These are phyloP conservation scores for Chamaetylas fuelleborni DNA, from an alignment of 2,113 vertebrate genomes.

Conservation along the genomic window DNA sequence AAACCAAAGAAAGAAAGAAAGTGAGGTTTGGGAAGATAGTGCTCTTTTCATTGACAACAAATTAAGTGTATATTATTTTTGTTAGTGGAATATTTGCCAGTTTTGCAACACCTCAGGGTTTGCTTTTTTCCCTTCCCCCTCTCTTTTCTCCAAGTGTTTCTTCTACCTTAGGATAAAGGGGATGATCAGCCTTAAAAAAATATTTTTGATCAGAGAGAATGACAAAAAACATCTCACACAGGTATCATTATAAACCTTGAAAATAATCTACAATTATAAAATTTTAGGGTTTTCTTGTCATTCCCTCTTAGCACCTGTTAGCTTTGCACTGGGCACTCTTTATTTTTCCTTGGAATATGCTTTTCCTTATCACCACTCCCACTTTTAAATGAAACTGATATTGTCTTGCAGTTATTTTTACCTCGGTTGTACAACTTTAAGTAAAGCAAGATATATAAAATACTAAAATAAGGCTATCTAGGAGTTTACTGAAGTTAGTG, in stretches of 20 bases:
- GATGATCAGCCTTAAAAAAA: not conserved
- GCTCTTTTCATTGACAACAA: not conserved
- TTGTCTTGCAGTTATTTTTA: not conserved
- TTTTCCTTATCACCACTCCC: not conserved
- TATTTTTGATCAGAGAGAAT: not conserved
- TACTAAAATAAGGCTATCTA: not conserved
- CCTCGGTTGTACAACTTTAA: fast-evolving
- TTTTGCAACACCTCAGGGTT: not conserved
- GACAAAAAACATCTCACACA: not conserved
- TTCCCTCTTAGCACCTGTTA: not conserved
- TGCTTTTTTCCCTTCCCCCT: fast-evolving
- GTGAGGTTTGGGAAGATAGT: not conserved
- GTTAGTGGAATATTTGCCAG: not conserved
- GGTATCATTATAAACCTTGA: not conserved
- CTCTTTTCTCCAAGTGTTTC: not conserved
- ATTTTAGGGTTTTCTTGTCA: not conserved
- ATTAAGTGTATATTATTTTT: not conserved
- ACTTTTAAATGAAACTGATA: not conserved
- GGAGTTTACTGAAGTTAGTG: not conserved
- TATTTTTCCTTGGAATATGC: not conserved
- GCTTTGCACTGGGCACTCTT: not conserved
- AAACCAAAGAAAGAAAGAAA: not conserved
- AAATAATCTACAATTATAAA: not conserved
- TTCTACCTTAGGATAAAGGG: not conserved
- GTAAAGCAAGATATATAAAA: not conserved